Percentiles rank a stretch among this genome's conserved stretches.
Conservation (phyloP, 2,797 vertebrate genomes). For the Mus caroli region DNA sequence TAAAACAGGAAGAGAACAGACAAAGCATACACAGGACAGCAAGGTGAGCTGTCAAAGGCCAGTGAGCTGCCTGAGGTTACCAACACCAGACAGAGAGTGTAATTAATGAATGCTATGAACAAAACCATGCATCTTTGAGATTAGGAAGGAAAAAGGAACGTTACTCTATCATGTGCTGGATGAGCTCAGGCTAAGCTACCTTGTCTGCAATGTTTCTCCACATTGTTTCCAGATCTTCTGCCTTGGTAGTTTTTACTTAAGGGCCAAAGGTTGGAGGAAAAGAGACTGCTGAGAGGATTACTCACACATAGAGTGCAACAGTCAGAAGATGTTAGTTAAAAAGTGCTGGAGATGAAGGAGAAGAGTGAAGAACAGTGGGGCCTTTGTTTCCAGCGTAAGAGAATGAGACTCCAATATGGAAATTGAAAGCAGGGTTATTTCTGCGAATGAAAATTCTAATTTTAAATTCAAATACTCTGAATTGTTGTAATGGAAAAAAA, state of each 20-base stretch:
- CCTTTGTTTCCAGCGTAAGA: neutral
- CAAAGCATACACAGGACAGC: neutral
- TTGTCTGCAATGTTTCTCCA: neutral
- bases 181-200: neutral
- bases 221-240: neutral
- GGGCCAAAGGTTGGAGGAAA: neutral
- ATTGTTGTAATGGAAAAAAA: neutral
- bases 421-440: neutral
- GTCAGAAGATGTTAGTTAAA: neutral
- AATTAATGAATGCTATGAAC: neutral
- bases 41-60: neutral
- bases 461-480: constrained; percentile 53
- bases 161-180: neutral
- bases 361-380: neutral
- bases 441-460: constrained; percentile 4
- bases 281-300: neutral
- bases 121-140: neutral
- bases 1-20: neutral
- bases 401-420: neutral
- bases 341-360: neutral
- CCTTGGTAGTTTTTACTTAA: neutral
- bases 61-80: neutral
- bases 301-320: neutral
- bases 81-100: neutral
- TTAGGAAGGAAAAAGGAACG: constrained; percentile 12